Evolutionary conservation across 1,140 invertebrate genomes (phyloP).

Genomic region (Telenomus remus): DNA sequence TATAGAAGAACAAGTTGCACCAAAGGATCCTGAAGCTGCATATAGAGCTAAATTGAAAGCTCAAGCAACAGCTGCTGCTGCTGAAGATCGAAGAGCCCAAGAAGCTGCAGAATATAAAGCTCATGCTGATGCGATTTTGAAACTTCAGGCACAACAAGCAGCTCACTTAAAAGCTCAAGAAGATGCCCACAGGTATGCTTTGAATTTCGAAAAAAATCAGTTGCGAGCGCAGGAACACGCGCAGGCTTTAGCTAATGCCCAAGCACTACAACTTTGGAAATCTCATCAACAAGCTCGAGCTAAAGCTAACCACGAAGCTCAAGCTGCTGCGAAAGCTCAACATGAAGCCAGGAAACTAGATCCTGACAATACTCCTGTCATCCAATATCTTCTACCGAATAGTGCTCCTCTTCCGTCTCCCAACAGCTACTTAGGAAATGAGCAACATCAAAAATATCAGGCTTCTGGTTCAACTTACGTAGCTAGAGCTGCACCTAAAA

Average conservation of each 20-base stretch:
- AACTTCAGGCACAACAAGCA: slow-evolving; percentile 70
- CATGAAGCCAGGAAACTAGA: slow-evolving; percentile 62
- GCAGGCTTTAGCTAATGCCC: slow-evolving; percentile 71
- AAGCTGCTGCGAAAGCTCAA: slow-evolving; percentile 66
- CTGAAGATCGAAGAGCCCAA: slow-evolving; percentile 67
- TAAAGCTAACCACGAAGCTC: slow-evolving; percentile 69
- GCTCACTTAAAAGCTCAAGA: slow-evolving; percentile 70
- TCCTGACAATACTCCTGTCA: slow-evolving; percentile 65
- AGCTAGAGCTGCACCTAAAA: slow-evolving; percentile 63
- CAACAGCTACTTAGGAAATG: slow-evolving; percentile 66
- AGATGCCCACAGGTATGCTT: slow-evolving; percentile 67
- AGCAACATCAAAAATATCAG: slow-evolving; percentile 66
- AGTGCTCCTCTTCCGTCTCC: slow-evolving; percentile 63
- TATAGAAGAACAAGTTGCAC: slow-evolving; percentile 63
- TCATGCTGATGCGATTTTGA: slow-evolving; percentile 69
- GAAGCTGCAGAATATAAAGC: slow-evolving; percentile 70
- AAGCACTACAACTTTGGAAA: slow-evolving; percentile 70
- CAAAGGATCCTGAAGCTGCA: slow-evolving; percentile 67
- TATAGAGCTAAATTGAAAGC: slow-evolving; percentile 68
- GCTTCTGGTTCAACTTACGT: slow-evolving; percentile 66
- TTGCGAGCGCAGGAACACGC: slow-evolving; percentile 68
- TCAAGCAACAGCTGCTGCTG: slow-evolving; percentile 63
- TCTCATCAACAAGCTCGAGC: slow-evolving; percentile 63
- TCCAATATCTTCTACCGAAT: slow-evolving; percentile 69
- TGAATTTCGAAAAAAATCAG: slow-evolving; percentile 71